phyloP scores from a whole-genome alignment of 2,888 invertebrate species.

The Leptinotarsa peninsularis region DNA sequence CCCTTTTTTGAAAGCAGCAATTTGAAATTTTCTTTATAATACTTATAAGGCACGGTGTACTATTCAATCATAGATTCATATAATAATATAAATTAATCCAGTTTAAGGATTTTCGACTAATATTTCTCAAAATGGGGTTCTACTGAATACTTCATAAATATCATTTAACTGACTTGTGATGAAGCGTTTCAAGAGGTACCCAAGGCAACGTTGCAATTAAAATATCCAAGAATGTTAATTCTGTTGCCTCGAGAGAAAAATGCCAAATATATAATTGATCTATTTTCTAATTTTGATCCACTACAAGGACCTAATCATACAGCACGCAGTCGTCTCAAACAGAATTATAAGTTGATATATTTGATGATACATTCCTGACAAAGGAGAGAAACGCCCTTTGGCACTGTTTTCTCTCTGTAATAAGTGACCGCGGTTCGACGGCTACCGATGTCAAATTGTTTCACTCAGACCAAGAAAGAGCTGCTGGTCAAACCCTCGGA shows the following conservation, averaged over 20 bases:
- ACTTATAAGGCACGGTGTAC: too few species aligned
- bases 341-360: conserved; percentile 50
- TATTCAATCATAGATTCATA: too few species aligned
- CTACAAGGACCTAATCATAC: conserved; percentile 16
- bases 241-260: conserved; percentile 5
- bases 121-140: too few species aligned
- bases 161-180: too few species aligned
- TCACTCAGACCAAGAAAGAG: conserved; percentile 15
- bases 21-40: too few species aligned
- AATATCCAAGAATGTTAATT: conserved; percentile 10
- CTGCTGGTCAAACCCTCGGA: conserved; percentile 23
- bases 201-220: background rate
- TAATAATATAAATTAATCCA: too few species aligned
- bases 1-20: too few species aligned
- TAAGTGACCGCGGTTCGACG: conserved; percentile 44
- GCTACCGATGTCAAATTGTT: conserved; percentile 50
- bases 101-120: too few species aligned
- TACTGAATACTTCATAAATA: too few species aligned
- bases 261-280: conserved; percentile 23
- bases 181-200: background rate
- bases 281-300: conserved; percentile 7
- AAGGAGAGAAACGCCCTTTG: conserved; percentile 50
- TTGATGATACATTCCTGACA: conserved; percentile 48
- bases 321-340: conserved; percentile 35
- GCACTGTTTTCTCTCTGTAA: conserved; percentile 48